Conservation (phyloP, 2,113 vertebrate genomes). For the Amazona vittata region DNA sequence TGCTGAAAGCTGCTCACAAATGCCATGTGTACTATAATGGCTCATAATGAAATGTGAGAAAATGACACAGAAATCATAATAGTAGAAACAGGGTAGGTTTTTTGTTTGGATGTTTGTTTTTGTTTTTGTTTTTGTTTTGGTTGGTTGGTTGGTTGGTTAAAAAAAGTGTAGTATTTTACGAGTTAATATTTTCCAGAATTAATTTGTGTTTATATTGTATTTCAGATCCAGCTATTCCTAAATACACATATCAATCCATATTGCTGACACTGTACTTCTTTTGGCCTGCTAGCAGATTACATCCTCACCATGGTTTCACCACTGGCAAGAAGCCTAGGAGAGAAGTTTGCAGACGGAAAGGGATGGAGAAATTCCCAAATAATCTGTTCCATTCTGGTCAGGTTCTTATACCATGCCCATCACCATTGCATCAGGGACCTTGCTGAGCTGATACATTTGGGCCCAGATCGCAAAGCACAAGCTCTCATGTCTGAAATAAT, state of each 20-base stretch:
- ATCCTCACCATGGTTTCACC: conserved; percentile 15
- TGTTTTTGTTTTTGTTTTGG: neutral
- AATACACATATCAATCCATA: neutral
- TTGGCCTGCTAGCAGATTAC: conserved; percentile 11
- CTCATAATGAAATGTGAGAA: neutral
- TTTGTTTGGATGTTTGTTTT: no score
- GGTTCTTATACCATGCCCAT: neutral
- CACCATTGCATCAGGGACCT: neutral
- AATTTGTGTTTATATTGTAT: neutral
- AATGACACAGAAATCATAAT: neutral
- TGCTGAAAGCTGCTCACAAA: neutral
- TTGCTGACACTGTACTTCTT: conserved; percentile 41
- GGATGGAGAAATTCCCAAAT: conserved; percentile 63
- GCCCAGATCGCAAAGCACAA: conserved; percentile 13
- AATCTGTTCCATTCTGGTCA: conserved; percentile 54
- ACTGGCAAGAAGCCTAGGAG: conserved; percentile 49
- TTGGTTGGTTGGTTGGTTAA: neutral
- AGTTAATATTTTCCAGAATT: neutral
- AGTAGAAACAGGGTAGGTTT: neutral
- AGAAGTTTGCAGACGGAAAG: conserved; percentile 51
- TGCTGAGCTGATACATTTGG: neutral
- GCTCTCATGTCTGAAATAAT: conserved; percentile 39
- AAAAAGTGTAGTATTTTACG: neutral
- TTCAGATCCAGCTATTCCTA: conserved; percentile 16
- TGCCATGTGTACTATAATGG: neutral